Evolutionary conservation across 2,113 vertebrate genomes (phyloP).

Genomic region (Bubo blakistoni): DNA sequence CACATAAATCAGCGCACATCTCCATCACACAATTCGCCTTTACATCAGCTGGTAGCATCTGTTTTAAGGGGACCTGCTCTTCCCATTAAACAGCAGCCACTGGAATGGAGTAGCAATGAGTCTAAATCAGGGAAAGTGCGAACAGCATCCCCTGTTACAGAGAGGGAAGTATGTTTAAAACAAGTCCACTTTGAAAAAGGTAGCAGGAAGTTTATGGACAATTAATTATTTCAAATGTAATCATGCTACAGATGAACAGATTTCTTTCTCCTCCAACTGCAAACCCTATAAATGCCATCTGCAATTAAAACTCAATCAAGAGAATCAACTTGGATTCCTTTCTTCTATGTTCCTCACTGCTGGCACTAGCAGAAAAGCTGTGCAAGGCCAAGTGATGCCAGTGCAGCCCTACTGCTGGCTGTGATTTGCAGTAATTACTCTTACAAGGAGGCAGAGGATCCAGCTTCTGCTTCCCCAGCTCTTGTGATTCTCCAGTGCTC

Average conservation of each 20-base stretch:
- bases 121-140: neutral
- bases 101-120: neutral
- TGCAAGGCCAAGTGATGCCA: neutral
- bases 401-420: neutral
- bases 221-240: neutral
- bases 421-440: neutral
- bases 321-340: neutral
- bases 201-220: neutral
- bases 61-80: neutral
- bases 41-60: neutral
- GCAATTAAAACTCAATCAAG: neutral
- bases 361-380: neutral
- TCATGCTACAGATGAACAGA: neutral
- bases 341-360: neutral
- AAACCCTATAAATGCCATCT: neutral
- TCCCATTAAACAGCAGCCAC: neutral
- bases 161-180: neutral
- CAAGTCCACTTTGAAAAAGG: neutral
- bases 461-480: constrained; percentile 12
- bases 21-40: neutral
- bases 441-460: neutral
- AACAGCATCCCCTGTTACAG: neutral
- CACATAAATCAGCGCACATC: neutral
- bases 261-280: neutral
- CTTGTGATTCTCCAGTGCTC: neutral